phyloP scores from a whole-genome alignment of 2,113 vertebrate species.

The Gopherus evgoodei region DNA sequence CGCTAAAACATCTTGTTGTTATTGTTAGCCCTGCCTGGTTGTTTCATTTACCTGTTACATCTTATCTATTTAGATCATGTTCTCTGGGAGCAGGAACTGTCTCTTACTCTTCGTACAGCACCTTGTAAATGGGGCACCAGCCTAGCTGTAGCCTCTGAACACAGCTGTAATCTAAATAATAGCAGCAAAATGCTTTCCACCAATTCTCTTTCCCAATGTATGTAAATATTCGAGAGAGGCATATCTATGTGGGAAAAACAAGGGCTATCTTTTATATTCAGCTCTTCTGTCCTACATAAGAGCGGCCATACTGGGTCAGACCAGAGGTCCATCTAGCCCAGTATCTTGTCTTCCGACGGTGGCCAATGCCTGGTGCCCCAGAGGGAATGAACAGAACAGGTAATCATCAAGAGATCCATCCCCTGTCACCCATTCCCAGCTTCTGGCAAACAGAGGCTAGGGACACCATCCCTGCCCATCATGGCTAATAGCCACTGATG shows the following conservation, averaged over 20 bases:
- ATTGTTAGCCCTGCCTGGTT: background rate
- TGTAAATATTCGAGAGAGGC: background rate
- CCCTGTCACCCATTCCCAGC: too few relatives aligned
- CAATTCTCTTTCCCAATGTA: background rate
- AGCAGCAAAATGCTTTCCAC: rapidly evolving
- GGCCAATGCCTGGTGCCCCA: too few relatives aligned
- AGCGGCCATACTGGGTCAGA: too few relatives aligned
- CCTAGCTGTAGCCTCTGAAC: background rate
- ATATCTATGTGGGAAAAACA: background rate
- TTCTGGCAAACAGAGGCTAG: too few relatives aligned
- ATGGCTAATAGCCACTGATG: too few relatives aligned
- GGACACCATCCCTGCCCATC: too few relatives aligned
- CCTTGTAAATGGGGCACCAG: background rate
- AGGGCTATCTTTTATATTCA: background rate
- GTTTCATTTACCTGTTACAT: background rate
- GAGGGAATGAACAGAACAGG: too few relatives aligned
- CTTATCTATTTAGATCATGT: rapidly evolving
- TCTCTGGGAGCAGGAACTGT: background rate
- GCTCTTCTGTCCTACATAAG: background rate
- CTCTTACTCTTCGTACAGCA: background rate
- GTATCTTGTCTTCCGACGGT: too few relatives aligned
- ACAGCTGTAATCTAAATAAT: background rate
- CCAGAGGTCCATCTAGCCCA: too few relatives aligned
- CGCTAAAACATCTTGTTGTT: background rate
- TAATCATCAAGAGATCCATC: too few relatives aligned